Evolutionary conservation across 2,113 vertebrate species (phyloP).

Genomic region (Fulmarus glacialis): DNA sequence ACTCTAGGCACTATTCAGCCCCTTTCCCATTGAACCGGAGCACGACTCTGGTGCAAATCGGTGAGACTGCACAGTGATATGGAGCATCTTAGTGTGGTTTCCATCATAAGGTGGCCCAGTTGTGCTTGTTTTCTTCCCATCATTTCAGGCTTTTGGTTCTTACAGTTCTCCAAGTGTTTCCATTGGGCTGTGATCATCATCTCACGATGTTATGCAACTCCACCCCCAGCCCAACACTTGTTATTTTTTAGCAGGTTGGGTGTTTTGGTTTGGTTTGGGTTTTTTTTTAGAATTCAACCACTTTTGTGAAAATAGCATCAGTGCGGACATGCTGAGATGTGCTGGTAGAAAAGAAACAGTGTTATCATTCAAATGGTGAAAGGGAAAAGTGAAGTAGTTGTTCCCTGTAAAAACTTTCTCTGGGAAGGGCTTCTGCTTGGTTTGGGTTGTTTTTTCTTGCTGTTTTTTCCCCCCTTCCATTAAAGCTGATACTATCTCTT

Average conservation of each 20-base stretch:
- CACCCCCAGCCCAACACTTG: neutral
- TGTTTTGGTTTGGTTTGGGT: neutral
- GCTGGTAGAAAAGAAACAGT: neutral
- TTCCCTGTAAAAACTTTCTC: neutral
- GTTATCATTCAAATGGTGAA: neutral
- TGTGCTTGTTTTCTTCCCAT: neutral
- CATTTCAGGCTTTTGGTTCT: neutral
- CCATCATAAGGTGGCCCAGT: neutral
- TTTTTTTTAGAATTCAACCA: neutral
- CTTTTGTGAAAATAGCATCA: neutral
- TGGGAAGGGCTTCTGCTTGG: neutral
- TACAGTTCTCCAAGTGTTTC: neutral
- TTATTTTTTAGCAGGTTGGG: neutral
- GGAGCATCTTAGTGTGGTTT: neutral
- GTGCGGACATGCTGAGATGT: neutral
- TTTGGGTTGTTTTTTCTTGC: neutral
- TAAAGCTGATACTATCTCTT: neutral
- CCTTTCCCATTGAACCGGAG: accelerated
- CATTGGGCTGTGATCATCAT: neutral
- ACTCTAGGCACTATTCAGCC: neutral
- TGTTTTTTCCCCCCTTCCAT: neutral
- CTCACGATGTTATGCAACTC: neutral
- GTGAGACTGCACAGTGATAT: neutral
- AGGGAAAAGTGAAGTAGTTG: neutral
- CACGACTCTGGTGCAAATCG: neutral